phyloP scores from a whole-genome alignment of 2,113 vertebrate species.

The Neotragus moschatus region DNA sequence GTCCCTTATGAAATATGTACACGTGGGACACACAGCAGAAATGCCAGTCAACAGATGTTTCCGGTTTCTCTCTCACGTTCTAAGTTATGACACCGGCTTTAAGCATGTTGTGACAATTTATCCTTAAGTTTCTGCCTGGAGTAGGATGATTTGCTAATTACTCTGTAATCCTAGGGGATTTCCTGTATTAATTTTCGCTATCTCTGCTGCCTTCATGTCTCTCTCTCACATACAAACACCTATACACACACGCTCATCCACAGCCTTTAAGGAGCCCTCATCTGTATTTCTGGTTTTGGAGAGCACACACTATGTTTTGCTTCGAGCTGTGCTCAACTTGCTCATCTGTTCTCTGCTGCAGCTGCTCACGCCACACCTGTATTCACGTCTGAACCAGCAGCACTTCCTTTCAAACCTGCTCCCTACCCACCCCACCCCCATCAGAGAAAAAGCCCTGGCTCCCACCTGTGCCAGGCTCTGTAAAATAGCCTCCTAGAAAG shows the following conservation, averaged over 20 bases:
- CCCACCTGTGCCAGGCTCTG: not conserved
- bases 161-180: not conserved
- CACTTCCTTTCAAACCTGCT: not conserved
- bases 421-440: not conserved
- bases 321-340: not conserved
- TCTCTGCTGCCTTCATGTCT: not conserved
- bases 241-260: not conserved
- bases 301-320: not conserved
- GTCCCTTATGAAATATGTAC: too few relatives aligned
- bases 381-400: not conserved
- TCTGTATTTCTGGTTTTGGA: not conserved
- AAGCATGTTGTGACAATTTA: not conserved
- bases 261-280: not conserved
- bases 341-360: not conserved
- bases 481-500: slow-evolving; percentile 26
- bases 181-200: not conserved
- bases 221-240: not conserved
- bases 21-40: not conserved
- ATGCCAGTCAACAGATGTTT: not conserved
- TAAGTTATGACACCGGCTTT: not conserved
- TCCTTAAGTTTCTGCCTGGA: not conserved
- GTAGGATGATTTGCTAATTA: not conserved
- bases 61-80: not conserved
- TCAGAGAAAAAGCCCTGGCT: not conserved
- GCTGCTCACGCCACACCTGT: not conserved